Percentiles rank a stretch among this genome's conserved stretches.
Evolutionary conservation across 2,113 vertebrate genomes (phyloP).

Genomic region (Xenopus borealis): DNA sequence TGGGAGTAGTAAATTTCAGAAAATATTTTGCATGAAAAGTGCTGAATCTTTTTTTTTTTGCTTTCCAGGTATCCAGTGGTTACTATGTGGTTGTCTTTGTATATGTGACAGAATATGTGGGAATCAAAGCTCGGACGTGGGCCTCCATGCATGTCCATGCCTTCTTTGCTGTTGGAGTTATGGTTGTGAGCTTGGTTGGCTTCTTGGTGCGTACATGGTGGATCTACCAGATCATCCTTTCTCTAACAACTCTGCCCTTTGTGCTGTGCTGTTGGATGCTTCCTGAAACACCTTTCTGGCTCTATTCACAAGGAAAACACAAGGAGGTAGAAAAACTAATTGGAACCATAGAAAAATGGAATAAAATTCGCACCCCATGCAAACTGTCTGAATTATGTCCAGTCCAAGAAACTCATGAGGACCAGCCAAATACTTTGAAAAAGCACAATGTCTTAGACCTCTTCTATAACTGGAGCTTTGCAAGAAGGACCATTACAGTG

Average conservation of each 20-base stretch:
- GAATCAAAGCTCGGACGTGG: constrained; percentile 86
- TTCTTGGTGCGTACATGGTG: constrained; percentile 86
- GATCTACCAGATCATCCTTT: constrained; percentile 88
- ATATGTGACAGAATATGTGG: constrained; percentile 89
- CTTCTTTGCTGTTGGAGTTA: constrained; percentile 83
- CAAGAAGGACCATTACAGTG: constrained; percentile 76
- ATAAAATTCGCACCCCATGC: constrained; percentile 65
- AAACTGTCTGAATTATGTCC: constrained; percentile 75
- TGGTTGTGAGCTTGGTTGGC: constrained; percentile 83
- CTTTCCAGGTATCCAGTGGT: constrained; percentile 82
- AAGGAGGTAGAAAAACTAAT: constrained; percentile 77
- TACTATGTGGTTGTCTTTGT: constrained; percentile 93
- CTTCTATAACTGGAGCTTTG: constrained; percentile 78
- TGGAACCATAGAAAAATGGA: constrained; percentile 76
- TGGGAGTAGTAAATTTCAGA: too few species aligned
- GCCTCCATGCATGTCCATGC: constrained; percentile 91
- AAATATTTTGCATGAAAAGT: too few species aligned
- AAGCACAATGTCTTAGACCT: constrained; percentile 80
- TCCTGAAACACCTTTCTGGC: constrained; percentile 90
- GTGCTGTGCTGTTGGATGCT: constrained; percentile 88
- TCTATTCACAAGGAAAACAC: constrained; percentile 76
- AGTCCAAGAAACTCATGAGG: constrained; percentile 48
- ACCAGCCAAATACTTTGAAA: constrained; percentile 47
- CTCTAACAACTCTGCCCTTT: constrained; percentile 79
- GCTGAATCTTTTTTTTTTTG: constrained; percentile 14